Conservation (phyloP, 2,113 vertebrate species). For the Oncorhynchus kisutch region DNA sequence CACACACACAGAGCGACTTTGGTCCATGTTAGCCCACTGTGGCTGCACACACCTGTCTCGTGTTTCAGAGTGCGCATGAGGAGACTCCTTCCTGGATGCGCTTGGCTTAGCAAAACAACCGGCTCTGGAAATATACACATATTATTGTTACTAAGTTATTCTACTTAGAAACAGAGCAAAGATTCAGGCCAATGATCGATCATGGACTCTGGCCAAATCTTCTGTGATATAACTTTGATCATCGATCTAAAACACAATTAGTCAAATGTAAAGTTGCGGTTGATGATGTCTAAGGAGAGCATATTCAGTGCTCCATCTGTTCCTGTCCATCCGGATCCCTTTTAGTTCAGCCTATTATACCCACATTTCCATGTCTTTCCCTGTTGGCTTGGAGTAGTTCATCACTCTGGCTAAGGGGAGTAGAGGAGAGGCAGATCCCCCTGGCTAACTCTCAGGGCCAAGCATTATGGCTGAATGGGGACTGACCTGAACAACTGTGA, state of each 20-base stretch:
- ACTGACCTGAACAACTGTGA: constrained; percentile 62
- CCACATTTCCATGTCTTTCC: constrained; percentile 56
- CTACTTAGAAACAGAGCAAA: background rate
- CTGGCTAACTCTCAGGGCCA: constrained; percentile 47
- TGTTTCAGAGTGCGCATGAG: constrained; percentile 25
- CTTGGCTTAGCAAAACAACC: constrained; percentile 3
- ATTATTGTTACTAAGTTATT: background rate
- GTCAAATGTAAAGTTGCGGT: background rate
- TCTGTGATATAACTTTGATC: background rate
- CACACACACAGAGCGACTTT: background rate
- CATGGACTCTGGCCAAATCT: background rate
- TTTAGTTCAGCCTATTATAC: constrained; percentile 30
- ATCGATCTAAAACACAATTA: background rate
- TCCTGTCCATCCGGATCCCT: background rate
- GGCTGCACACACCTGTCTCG: constrained; percentile 36
- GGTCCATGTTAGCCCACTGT: constrained; percentile 26
- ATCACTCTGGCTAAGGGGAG: constrained; percentile 45
- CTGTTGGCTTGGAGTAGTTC: constrained; percentile 40
- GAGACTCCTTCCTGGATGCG: background rate
- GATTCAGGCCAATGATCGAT: background rate
- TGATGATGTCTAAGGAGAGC: background rate
- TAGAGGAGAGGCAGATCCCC: constrained; percentile 49
- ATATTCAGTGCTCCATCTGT: background rate
- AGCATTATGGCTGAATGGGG: constrained; percentile 43
- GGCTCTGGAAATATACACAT: background rate